Conservation (phyloP, 2,888 invertebrate species). For the Dendrolimus pini region DNA sequence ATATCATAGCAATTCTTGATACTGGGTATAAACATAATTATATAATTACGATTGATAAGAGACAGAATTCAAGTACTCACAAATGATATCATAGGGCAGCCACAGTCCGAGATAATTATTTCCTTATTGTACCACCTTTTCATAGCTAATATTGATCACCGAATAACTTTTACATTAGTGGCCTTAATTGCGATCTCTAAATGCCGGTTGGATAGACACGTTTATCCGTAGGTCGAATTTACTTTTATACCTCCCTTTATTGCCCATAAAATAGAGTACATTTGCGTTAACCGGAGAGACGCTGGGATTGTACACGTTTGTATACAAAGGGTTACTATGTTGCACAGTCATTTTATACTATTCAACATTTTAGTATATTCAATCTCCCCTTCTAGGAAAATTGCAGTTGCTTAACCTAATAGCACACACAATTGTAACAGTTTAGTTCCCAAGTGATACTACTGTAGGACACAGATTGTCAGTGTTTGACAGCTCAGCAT, state of each 20-base stretch:
- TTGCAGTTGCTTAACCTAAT: no score
- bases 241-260: conserved; percentile 14
- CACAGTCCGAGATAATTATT: background rate
- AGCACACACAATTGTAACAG: no score
- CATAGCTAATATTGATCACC: conserved; percentile 4
- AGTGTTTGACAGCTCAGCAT: no score
- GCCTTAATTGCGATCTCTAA: conserved; percentile 7
- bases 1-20: no score
- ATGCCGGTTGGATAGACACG: conserved; percentile 6
- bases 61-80: no score
- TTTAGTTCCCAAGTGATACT: no score
- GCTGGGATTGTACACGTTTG: background rate
- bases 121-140: background rate
- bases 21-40: no score
- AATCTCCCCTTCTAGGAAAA: no score
- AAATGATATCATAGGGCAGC: background rate
- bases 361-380: no score
- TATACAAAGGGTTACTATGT: background rate
- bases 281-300: conserved; percentile 11
- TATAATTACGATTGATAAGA: no score
- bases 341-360: background rate
- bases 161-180: conserved; percentile 5
- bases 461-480: no score
- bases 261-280: conserved; percentile 17
- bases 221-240: conserved; percentile 8